Evolutionary conservation across 2,888 invertebrate genomes (phyloP), one percentile per base, ranked within the genome.

Genomic region (Rotaria magnacalcarata): DNA sequence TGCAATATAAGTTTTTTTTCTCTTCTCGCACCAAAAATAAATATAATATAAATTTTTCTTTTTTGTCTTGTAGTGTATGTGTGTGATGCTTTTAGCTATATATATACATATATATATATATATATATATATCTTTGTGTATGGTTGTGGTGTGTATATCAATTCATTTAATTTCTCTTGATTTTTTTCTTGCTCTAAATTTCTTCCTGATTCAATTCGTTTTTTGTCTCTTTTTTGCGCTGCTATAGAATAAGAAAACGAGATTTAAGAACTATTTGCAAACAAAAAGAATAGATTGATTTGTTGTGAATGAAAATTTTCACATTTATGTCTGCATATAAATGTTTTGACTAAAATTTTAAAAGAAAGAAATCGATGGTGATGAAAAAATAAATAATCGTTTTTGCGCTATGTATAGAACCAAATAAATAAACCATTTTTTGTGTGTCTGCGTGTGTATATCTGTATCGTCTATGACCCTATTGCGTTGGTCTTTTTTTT

Each of bases 221-320:
- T 11, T 67, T 24, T 47, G 80, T 80, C n/a, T 80, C 47, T 80
- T 47, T 24, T 34, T 34, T 34, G 47, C 80, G n/a, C 43, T 80
- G 11, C 47, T 80, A n/a, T n/a, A 47, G 7, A n/a, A 43, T 47
- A 80, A 80, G 47, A 21, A 75, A 75, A 43, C 75, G 47, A 80
- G 34, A 80, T 43, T 80, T 47, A 80, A 80, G 80, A 80, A 24
- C 43, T 24, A 43, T 80, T 80, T 80, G 47, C 24, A n/a, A 80
- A 34, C 67, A 67, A 67, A 41, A 14, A 52, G 16, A 52, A 52
- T 52, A 52, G 34, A 67, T 67, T 67, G 34, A 80, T 47, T 80
- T 80, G 80, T 80, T 80, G 80, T 80, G 80, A 80, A 80, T 80
- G 47, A 80, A 80, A 80, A 80, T 47, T 43, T 80, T 80, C 80